Conservation (phyloP, 2,888 invertebrate species). For the Ophion costatus region DNA sequence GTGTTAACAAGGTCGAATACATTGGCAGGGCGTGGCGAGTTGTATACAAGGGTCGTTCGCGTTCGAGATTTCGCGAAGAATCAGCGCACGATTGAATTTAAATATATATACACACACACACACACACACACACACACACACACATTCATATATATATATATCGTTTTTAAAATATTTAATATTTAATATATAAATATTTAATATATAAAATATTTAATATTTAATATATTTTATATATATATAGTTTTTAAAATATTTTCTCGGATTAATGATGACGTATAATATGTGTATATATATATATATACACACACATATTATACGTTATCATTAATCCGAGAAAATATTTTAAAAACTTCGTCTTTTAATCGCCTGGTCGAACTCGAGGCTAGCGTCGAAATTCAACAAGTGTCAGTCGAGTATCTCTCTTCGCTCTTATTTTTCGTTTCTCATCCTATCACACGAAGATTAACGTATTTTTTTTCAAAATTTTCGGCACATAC, state of each 20-base stretch:
- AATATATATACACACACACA: constrained; percentile 7
- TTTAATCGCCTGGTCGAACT: background rate
- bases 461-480: too few relatives aligned
- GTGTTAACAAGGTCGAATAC: constrained; percentile 61
- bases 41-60: constrained; percentile 17
- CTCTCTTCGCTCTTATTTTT: background rate
- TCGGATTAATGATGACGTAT: constrained; percentile 9
- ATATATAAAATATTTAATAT: too few relatives aligned
- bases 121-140: too few relatives aligned
- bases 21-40: constrained; percentile 21
- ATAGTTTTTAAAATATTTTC: constrained; percentile 29
- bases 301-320: too few relatives aligned
- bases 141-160: too few relatives aligned
- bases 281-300: too few relatives aligned
- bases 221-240: too few relatives aligned
- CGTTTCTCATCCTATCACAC: too few relatives aligned
- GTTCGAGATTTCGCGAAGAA: constrained; percentile 43
- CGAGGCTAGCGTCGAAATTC: background rate
- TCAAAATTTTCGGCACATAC: too few relatives aligned
- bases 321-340: constrained; percentile 19
- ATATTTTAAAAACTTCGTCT: constrained; percentile 21
- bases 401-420: constrained; percentile 11
- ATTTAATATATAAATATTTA: too few relatives aligned
- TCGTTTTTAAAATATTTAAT: too few relatives aligned
- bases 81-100: constrained; percentile 22